These are phyloP conservation scores for Meles meles DNA, from an alignment of 2,113 vertebrate genomes.

Conservation along the genomic window DNA sequence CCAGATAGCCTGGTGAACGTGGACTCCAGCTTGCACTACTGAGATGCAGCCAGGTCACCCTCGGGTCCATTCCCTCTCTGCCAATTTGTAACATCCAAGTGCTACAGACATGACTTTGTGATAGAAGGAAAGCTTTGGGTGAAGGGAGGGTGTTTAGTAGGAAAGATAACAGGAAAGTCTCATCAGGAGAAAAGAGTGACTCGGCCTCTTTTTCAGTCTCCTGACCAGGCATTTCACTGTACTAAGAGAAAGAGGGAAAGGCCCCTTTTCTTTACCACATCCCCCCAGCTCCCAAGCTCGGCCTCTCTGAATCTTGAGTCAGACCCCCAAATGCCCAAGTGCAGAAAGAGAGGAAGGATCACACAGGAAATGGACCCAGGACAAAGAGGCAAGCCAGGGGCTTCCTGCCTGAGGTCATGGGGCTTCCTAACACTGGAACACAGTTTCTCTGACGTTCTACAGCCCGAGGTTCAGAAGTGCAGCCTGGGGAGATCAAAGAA, in stretches of 20 bases:
- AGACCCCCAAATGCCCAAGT: neutral
- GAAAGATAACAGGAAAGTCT: neutral
- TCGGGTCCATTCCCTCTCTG: neutral
- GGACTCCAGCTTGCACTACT: neutral
- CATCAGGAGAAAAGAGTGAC: neutral
- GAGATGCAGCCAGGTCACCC: neutral
- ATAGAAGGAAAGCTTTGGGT: neutral
- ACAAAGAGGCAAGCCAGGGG: neutral
- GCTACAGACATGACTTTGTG: neutral
- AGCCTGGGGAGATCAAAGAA: neutral
- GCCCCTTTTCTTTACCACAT: neutral
- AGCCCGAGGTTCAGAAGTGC: neutral
- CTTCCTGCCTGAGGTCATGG: neutral
- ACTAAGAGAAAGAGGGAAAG: neutral
- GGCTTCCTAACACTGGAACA: neutral
- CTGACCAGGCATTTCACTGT: neutral
- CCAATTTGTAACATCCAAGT: neutral
- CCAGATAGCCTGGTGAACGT: fast-evolving
- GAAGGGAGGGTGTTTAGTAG: neutral
- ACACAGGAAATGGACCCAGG: neutral
- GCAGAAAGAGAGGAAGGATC: neutral
- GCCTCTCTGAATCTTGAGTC: neutral
- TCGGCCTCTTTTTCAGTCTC: neutral
- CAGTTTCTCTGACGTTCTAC: neutral
- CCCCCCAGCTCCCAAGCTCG: neutral